Percentiles rank a stretch among this genome's conserved stretches.
These are phyloP conservation scores for Caenorhabditis drosophilae DNA, from an alignment of 2,888 invertebrate genomes.

Conservation along the genomic window DNA sequence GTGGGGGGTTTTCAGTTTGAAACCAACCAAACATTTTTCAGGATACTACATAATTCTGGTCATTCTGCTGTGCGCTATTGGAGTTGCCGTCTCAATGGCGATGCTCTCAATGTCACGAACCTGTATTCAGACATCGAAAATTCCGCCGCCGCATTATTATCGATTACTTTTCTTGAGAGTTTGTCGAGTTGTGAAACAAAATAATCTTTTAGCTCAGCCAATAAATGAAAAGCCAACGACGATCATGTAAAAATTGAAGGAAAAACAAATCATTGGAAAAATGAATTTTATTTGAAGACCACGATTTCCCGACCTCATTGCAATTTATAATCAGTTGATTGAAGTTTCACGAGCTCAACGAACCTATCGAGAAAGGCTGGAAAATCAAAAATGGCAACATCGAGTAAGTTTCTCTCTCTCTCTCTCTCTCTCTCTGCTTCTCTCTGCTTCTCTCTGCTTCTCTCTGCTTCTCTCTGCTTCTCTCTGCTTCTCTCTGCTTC, in stretches of 20 bases:
- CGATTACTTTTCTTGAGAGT: conserved; percentile 31
- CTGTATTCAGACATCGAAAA: conserved; percentile 49
- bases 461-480: too few relatives aligned
- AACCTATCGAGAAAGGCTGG: conserved; percentile 56
- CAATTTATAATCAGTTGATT: conserved; percentile 50
- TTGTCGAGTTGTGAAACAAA: conserved; percentile 29
- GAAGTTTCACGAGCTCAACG: conserved; percentile 55
- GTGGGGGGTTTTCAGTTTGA: not conserved
- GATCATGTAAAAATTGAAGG: conserved; percentile 18
- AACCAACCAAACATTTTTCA: conserved; percentile 5
- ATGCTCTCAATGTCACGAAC: conserved; percentile 50
- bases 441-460: too few relatives aligned
- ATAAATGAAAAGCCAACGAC: conserved; percentile 35
- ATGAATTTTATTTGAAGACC: conserved; percentile 31
- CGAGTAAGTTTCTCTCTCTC: conserved; percentile 5
- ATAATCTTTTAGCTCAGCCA: conserved; percentile 7
- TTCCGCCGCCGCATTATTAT: conserved; percentile 39
- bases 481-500: too few relatives aligned
- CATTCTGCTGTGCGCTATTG: conserved; percentile 65
- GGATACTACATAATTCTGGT: conserved; percentile 66
- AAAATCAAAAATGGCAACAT: conserved; percentile 42
- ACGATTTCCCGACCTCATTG: conserved; percentile 46
- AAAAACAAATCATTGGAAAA: not conserved
- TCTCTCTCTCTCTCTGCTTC: not conserved
- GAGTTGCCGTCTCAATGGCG: conserved; percentile 65